Evolutionary conservation across 2,113 vertebrate genomes (phyloP).

Genomic region (Origma solitaria): DNA sequence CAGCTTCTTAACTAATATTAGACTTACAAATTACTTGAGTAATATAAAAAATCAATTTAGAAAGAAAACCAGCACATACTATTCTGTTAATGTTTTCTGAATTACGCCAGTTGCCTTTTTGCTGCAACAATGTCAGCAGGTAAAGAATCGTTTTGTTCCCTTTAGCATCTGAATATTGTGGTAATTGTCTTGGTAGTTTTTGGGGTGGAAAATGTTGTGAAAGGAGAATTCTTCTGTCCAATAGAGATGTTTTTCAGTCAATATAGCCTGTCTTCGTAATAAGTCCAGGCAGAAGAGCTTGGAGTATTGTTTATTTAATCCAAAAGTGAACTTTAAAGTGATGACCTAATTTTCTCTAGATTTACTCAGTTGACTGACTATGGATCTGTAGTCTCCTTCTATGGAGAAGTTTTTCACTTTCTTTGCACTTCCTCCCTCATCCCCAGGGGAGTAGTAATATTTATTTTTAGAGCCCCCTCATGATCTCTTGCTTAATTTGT

Average conservation of each 20-base stretch:
- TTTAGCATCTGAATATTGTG: neutral
- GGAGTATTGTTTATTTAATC: neutral
- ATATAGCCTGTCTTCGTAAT: neutral
- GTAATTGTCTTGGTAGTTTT: neutral
- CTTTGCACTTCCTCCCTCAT: neutral
- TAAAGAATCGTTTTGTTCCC: neutral
- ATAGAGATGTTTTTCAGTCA: neutral
- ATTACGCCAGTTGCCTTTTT: neutral
- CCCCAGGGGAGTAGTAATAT: neutral
- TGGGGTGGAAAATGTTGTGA: neutral
- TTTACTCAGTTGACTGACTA: neutral
- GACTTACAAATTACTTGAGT: neutral
- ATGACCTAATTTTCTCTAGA: neutral
- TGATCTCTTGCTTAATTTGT: neutral
- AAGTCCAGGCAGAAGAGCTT: neutral
- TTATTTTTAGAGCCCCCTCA: neutral
- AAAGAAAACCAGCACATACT: neutral
- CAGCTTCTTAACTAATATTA: neutral
- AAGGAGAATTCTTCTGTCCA: neutral
- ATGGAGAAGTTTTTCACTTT: neutral
- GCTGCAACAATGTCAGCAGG: neutral
- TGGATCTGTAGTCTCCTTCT: neutral
- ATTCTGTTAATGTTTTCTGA: neutral
- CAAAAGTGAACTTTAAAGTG: neutral
- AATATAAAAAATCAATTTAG: neutral